Base-by-base conservation (phyloP, 2,113 vertebrate species). In the Chloroceryle aenea region DNA sequence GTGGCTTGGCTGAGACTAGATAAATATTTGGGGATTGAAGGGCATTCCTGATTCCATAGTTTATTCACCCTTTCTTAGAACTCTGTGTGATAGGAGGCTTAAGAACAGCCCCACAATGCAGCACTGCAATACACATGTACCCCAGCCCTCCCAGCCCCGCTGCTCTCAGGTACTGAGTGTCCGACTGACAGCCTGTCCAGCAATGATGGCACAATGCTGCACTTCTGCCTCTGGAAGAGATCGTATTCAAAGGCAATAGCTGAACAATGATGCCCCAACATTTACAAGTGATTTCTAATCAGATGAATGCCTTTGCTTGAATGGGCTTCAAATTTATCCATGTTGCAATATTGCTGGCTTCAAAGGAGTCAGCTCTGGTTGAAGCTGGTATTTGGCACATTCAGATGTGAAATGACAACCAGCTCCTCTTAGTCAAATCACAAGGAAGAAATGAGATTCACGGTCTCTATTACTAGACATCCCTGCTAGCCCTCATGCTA, bases 11-110 rank as follows among this genome's bases (percentile, higher is more conserved):
- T 74, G 34, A 78, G 55, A 55, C 38, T 74, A n/a, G n/a, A 43
- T 50, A 73, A 93, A 76, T 23, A 55, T 77, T 55, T 50, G 22
- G 38, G 42, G 34, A 74, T 45, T 62, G 79, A 90, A 92, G 42
- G 11, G 40, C 50, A 59, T 66, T 83, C 79, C 50, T 69, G 13
- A 13, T 62, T 93, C 58, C 26, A 64, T 6, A 36, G 27, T 42
- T 71, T 86, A 47, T 74, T 81, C 32, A 72, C 14, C 32, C 26
- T 61, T 72, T 62, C 43, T 83, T 80, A 53, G 53, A 85, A 45
- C 26, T 36, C 0, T 32, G 30, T 47, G 34, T 52, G 26, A 47
- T 7, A 34, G n/a, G 13, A 90, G 43, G 5, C 25, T 75, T n/a
- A 38, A 64, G 38, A 72, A 56, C 42, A 45, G 15, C n/a, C 36